Evolutionary conservation across 2,113 vertebrate species (phyloP).

Genomic region (Oncorhynchus nerka): DNA sequence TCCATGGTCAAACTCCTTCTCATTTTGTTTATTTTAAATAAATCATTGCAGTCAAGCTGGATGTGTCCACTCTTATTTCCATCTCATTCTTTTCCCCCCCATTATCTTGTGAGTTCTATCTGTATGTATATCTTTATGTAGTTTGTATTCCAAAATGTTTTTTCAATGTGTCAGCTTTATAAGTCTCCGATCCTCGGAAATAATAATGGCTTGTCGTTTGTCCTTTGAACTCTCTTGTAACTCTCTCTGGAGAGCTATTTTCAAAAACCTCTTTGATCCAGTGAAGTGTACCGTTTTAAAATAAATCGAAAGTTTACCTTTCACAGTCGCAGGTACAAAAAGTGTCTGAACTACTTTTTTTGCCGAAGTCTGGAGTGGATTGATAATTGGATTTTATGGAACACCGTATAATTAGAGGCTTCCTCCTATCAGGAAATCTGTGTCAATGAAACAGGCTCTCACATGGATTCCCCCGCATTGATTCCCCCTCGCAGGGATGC

Average conservation of each 20-base stretch:
- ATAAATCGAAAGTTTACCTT: conserved; percentile 43
- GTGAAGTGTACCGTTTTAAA: conserved; percentile 29
- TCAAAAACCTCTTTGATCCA: conserved; percentile 1
- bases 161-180: conserved; percentile 17
- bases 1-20: background rate
- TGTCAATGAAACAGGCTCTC: conserved; percentile 44
- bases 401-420: conserved; percentile 55
- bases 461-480: conserved; percentile 53
- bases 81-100: background rate
- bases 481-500: conserved; percentile 52
- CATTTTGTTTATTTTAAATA: background rate
- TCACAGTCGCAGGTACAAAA: conserved; percentile 33
- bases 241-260: background rate
- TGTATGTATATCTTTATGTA: conserved; percentile 36
- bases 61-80: background rate
- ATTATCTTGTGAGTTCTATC: conserved; percentile 26
- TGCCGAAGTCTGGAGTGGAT: conserved; percentile 34
- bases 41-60: background rate
- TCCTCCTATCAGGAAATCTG: conserved; percentile 54
- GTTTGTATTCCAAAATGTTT: background rate
- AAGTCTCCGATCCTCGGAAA: background rate
- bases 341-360: conserved; percentile 30
- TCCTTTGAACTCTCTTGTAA: background rate
- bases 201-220: background rate
- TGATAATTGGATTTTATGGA: conserved; percentile 57